A percentile compares a stretch with the other conserved stretches of the same genome.
Evolutionary conservation across 2,797 vertebrate genomes (phyloP).

Genomic region (Eulemur albifrons): DNA sequence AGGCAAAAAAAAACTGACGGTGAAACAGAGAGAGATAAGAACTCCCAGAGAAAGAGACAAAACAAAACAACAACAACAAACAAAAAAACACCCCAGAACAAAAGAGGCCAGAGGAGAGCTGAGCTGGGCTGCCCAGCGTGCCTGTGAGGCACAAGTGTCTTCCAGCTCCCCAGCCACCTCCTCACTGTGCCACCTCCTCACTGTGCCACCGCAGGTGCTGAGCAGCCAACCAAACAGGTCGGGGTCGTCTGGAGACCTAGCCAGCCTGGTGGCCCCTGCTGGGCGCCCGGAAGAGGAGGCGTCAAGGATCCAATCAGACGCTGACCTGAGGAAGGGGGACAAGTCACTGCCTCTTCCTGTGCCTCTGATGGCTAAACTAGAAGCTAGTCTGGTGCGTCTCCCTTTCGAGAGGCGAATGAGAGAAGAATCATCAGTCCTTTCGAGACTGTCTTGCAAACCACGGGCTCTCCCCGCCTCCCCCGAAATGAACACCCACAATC

Average conservation of each 20-base stretch:
- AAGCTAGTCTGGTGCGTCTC: background rate
- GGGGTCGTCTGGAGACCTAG: no score
- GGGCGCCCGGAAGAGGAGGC: background rate
- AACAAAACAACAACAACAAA: background rate
- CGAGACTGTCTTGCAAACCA: background rate
- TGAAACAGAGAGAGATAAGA: background rate
- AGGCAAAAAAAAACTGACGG: background rate
- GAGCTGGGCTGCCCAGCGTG: accelerated
- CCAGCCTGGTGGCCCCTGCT: accelerated
- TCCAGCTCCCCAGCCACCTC: background rate
- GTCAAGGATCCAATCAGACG: background rate
- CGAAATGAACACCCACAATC: background rate
- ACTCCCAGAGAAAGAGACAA: background rate
- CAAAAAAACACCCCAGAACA: background rate
- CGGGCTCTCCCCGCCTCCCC: no score
- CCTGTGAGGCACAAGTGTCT: background rate
- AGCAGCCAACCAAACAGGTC: background rate
- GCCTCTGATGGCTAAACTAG: background rate
- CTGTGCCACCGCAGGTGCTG: accelerated
- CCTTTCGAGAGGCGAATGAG: background rate
- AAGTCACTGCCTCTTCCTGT: background rate
- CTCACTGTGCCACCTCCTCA: no score
- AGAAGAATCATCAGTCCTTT: background rate
- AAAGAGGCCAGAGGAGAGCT: background rate
- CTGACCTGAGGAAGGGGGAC: background rate